Base-by-base conservation (phyloP, 2,888 invertebrate genomes). In the Seira ritae region DNA sequence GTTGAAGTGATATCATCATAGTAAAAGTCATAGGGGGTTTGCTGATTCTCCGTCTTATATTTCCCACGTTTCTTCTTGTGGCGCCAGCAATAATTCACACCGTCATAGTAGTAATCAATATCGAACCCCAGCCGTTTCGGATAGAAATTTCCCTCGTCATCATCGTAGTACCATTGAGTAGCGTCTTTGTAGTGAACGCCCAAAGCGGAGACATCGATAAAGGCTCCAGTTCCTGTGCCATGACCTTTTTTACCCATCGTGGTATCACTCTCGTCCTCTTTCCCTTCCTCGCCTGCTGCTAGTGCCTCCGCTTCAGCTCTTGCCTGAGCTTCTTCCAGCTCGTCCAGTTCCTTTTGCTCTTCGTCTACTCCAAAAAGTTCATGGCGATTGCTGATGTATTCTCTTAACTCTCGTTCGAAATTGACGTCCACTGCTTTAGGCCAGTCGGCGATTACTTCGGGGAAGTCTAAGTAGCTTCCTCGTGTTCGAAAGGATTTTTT, bases 401-500 rank as follows among this genome's bases (percentile, higher is more conserved):
- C 84, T 19, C 66, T 22, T 1, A 65, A 70, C 1, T 79, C 84
- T 31, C 71, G 24, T 17, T 84, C 84, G 65, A 83, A 86, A 10
- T 77, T 72, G 10, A 84, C 78, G 0, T 84, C 81, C 0, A 80
- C 42, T 3, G 20, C 67, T 42, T 71, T 78, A 0, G 84, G 81
- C 75, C 78, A 79, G 50, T 86, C 84, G 3, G 85, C 84, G 1
- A 81, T 81, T 2, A 86, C 84, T 55, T 86, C 85, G 0, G 85
- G 84, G n/a, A 84, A 84, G 31, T 86, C 84, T 50, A 86, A 1
- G 31, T 86, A 86, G 23, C 66, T 81, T 6, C 85, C 85, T 20
- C 85, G 67, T 3, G 85, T 86, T 72, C 85, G 70, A 46, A 86
- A 86, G 0, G 71, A 22, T 42, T 65, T 73, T 15, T 71, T 60